A percentile compares a stretch with the other conserved stretches of the same genome.
Conservation (phyloP, 2,888 invertebrate genomes). For the Octonoba sinensis region DNA sequence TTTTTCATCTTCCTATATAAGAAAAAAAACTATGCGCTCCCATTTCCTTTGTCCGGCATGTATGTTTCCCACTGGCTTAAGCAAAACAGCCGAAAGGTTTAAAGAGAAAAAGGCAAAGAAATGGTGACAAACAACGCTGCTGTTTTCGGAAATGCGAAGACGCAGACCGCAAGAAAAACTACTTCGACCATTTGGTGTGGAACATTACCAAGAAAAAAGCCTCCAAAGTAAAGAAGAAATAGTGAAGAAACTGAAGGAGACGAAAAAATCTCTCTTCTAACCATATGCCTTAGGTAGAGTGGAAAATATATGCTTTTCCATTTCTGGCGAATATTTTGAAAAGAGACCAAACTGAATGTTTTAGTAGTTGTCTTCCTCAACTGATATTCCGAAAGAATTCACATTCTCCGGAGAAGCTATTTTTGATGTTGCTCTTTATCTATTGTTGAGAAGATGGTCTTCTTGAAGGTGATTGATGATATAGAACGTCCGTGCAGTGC, state of each 20-base stretch:
- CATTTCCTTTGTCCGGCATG: no score
- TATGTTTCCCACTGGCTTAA: no score
- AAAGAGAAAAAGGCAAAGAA: slow-evolving; percentile 5
- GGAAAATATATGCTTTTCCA: slow-evolving; percentile 60
- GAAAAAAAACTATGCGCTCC: no score
- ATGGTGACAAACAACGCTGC: slow-evolving; percentile 43
- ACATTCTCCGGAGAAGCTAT: slow-evolving; percentile 32
- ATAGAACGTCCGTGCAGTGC: slow-evolving; percentile 28
- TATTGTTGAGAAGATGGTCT: slow-evolving; percentile 58
- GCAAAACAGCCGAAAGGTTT: neutral
- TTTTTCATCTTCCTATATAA: no score
- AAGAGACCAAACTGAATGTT: slow-evolving; percentile 60
- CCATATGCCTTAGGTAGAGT: slow-evolving; percentile 52
- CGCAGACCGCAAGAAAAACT: slow-evolving; percentile 42
- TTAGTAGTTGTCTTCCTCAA: slow-evolving; percentile 61
- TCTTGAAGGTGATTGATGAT: slow-evolving; percentile 60
- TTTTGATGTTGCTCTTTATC: slow-evolving; percentile 50
- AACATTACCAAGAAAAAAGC: slow-evolving; percentile 29
- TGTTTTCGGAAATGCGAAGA: slow-evolving; percentile 35
- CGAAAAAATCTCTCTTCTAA: slow-evolving; percentile 54
- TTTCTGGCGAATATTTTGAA: slow-evolving; percentile 58
- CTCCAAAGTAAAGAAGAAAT: slow-evolving; percentile 30
- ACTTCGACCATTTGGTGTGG: slow-evolving; percentile 26
- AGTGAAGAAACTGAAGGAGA: slow-evolving; percentile 38
- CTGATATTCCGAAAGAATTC: slow-evolving; percentile 59